Evolutionary conservation across 1,140 invertebrate genomes (phyloP), one percentile per base, ranked within the genome.

Genomic region (Drosophila arawakana): DNA sequence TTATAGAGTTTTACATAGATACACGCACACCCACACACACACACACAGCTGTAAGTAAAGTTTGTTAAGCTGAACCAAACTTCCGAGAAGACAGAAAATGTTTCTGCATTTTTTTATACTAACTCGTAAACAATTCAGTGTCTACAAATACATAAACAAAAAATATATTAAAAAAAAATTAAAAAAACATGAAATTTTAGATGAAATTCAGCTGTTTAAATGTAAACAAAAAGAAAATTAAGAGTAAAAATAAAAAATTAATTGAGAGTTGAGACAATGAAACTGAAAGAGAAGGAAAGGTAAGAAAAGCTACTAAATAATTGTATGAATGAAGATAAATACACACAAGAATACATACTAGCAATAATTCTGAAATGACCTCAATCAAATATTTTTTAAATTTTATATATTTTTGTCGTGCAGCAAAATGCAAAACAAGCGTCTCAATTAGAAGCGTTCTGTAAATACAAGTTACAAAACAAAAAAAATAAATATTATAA

Each of bases 301-400:
- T 5, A 70, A 37, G 15, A 15, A 47, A 60, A 21, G 25, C 30
- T 47, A 43, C 15, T 13, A 37, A 39, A 21, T 34, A 34, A n/a
- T 63, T 61, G 46, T 50, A 76, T 39, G 46, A 67, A 13, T 25
- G 21, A 21, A 30, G 3, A 5, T 30, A 30, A 30, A 30, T 30
- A 30, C 25, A 30, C 25, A 30, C 25, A 47, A 30, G 68, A 70
- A 62, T 30, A 70, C 37, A 52, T 59, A 75, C 89, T 92, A 92
- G 91, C 91, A 92, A 92, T 92, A 92, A 92, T 92, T 92, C 91
- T 92, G 77, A 91, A 92, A 91, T 92, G 91, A 92, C 91, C 91
- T 92, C 91, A 92, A 92, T 91, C 85, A 91, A 85, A 91, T 90
- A 90, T 91, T 91, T 91, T 91, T 91, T 81, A 81, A 90, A 91